These are phyloP conservation scores for Microtus ochrogaster DNA, from an alignment of 2,113 vertebrate genomes.

Conservation along the genomic window DNA sequence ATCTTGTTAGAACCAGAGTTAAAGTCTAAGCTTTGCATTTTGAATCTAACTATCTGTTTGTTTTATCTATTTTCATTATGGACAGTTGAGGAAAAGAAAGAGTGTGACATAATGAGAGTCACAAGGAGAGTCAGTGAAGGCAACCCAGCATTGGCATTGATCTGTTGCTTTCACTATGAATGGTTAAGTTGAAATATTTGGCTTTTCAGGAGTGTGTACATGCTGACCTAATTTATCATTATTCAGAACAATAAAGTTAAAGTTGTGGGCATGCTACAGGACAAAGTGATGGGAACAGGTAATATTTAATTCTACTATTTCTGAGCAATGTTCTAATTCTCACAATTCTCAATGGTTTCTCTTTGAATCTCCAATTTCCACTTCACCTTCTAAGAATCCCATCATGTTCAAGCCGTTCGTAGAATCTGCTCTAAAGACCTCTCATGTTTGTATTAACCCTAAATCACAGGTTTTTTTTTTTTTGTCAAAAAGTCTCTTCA, in stretches of 20 bases:
- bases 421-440: not conserved
- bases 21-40: not conserved
- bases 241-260: not conserved
- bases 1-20: not conserved
- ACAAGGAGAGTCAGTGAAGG: not conserved
- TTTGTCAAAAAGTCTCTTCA: not conserved
- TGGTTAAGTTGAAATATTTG: not conserved
- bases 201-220: not conserved
- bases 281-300: not conserved
- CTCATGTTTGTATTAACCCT: not conserved
- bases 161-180: not conserved
- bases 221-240: not conserved
- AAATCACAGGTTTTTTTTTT: not conserved
- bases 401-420: not conserved
- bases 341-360: not conserved
- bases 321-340: not conserved
- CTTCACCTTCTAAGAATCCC: not conserved
- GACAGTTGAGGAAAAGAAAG: not conserved
- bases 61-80: conserved; percentile 25
- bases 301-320: not conserved
- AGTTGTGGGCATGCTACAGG: not conserved
- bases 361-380: rapidly evolving
- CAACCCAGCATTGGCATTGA: not conserved
- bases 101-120: not conserved
- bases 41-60: not conserved